A percentile compares a stretch with the other conserved stretches of the same genome.
Evolutionary conservation across 1,140 invertebrate species (phyloP).

Genomic region (Aphaenogaster rudis): DNA sequence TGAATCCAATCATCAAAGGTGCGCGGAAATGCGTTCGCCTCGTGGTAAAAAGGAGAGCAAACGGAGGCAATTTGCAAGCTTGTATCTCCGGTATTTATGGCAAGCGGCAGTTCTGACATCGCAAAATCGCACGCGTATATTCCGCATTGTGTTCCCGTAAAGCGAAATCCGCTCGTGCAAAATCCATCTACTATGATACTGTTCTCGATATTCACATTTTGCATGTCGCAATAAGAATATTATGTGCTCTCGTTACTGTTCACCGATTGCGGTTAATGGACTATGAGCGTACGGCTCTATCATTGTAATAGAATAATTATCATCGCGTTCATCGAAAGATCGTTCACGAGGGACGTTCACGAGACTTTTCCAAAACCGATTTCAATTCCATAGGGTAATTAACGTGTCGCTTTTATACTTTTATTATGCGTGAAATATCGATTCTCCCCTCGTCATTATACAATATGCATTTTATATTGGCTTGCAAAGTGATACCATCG

Average conservation of each 20-base stretch:
- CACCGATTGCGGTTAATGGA: background rate
- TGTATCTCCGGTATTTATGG: slow-evolving; percentile 54
- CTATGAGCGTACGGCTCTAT: background rate
- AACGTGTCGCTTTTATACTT: slow-evolving; percentile 44
- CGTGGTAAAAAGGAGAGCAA: slow-evolving; percentile 29
- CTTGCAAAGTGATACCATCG: background rate
- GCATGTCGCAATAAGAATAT: slow-evolving; percentile 14
- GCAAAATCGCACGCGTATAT: slow-evolving; percentile 33
- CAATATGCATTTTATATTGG: slow-evolving; percentile 29
- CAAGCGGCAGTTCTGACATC: slow-evolving; percentile 32
- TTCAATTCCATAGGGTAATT: slow-evolving; percentile 1
- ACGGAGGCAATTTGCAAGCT: slow-evolving; percentile 39
- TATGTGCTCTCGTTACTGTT: background rate
- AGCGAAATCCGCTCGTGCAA: slow-evolving; percentile 29
- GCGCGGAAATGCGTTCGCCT: background rate
- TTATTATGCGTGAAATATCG: slow-evolving; percentile 46
- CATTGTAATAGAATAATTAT: slow-evolving; percentile 14
- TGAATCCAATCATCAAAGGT: slow-evolving; percentile 39
- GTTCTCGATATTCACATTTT: slow-evolving; percentile 4
- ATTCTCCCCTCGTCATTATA: background rate
- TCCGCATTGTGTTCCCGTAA: slow-evolving; percentile 22
- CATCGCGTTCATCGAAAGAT: background rate
- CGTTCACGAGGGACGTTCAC: background rate
- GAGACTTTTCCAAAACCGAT: background rate
- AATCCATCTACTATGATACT: slow-evolving; percentile 9